Percentiles rank a stretch among this genome's conserved stretches.
Evolutionary conservation across 2,113 vertebrate species (phyloP).

Genomic region (Sphyrna mokarran): DNA sequence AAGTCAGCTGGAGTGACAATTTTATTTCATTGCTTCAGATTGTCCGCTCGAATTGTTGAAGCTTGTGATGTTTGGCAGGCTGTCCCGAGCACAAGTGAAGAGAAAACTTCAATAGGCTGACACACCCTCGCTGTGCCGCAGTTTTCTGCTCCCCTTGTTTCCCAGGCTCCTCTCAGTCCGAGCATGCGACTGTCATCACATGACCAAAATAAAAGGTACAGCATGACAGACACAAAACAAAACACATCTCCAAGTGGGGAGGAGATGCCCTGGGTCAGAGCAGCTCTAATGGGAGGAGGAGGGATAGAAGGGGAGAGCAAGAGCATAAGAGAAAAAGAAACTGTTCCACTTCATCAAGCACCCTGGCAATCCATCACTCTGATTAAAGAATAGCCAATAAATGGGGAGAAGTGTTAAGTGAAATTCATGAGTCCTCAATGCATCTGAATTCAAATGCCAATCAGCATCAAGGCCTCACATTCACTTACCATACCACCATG

Average conservation of each 20-base stretch:
- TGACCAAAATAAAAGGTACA: constrained; percentile 49
- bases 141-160: neutral
- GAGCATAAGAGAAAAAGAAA: constrained; percentile 49
- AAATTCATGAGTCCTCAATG: constrained; percentile 61
- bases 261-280: constrained; percentile 39
- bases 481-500: constrained; percentile 59
- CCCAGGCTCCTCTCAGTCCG: constrained; percentile 7
- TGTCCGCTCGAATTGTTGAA: neutral
- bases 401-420: constrained; percentile 60
- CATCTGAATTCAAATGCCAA: constrained; percentile 64
- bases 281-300: constrained; percentile 45
- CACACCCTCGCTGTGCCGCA: constrained; percentile 1
- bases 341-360: constrained; percentile 62
- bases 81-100: constrained; percentile 10
- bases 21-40: neutral
- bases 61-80: neutral
- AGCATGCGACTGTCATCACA: constrained; percentile 39
- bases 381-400: constrained; percentile 62
- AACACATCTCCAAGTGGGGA: constrained; percentile 33
- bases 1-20: neutral
- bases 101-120: neutral
- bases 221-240: constrained; percentile 45
- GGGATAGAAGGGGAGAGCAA: constrained; percentile 43
- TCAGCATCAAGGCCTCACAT: constrained; percentile 60
- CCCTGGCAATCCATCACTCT: constrained; percentile 59